A percentile compares a stretch with the other conserved stretches of the same genome.
Conservation (phyloP, 2,113 vertebrate species). For the Xenopus tropicalis region DNA sequence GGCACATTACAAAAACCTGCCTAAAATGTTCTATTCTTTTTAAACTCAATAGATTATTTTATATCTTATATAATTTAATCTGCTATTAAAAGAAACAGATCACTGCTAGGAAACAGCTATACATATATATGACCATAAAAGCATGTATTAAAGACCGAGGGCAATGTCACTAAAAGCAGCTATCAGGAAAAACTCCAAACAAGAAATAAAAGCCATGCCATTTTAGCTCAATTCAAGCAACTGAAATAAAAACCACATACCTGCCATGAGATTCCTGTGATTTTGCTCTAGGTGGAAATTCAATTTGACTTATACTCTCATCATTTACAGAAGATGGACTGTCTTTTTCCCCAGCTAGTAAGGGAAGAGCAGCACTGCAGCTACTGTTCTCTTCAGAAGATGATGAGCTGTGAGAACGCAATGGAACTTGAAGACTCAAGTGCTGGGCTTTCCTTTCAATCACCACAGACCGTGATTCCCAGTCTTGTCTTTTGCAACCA, state of each 20-base stretch:
- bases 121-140: too few species aligned
- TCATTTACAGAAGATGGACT: constrained; percentile 79
- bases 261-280: constrained; percentile 70
- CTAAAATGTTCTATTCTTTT: too few species aligned
- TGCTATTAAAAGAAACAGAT: too few species aligned
- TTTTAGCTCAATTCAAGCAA: too few species aligned
- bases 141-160: too few species aligned
- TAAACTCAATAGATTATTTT: too few species aligned
- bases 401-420: constrained; percentile 90
- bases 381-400: constrained; percentile 92
- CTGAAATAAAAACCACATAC: constrained; percentile 55
- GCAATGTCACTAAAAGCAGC: too few species aligned
- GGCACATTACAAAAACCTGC: too few species aligned
- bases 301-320: constrained; percentile 64
- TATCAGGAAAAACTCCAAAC: too few species aligned
- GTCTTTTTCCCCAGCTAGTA: constrained; percentile 84
- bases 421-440: constrained; percentile 86
- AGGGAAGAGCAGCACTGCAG: constrained; percentile 87
- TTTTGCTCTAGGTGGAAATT: constrained; percentile 60
- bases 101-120: too few species aligned
- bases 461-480: constrained; percentile 73
- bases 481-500: constrained; percentile 72
- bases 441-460: constrained; percentile 79
- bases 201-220: too few species aligned
- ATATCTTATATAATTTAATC: too few species aligned